phyloP scores from a whole-genome alignment of 2,113 vertebrate species.

The Boleophthalmus pectinirostris region DNA sequence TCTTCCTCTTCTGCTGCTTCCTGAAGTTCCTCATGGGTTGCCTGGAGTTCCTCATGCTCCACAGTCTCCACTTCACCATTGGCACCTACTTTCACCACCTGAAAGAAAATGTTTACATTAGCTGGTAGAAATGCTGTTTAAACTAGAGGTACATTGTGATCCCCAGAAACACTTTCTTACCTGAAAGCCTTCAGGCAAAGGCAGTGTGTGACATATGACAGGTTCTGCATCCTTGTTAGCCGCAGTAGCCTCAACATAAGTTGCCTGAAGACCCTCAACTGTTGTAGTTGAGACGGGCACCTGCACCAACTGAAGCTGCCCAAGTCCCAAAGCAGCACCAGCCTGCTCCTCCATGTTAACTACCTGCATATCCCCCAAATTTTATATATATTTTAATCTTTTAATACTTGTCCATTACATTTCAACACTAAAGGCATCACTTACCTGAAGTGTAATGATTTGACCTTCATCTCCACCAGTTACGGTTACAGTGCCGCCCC shows the following conservation, averaged over 20 bases:
- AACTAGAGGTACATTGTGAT: neutral
- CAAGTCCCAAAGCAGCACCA: slow-evolving; percentile 85
- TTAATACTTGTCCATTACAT: neutral
- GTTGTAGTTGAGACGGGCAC: slow-evolving; percentile 91
- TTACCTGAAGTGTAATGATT: slow-evolving; percentile 91
- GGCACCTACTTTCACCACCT: slow-evolving; percentile 97
- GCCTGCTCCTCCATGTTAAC: slow-evolving; percentile 98
- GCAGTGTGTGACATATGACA: slow-evolving; percentile 97
- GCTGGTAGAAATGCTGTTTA: neutral
- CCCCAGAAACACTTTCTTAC: slow-evolving; percentile 36
- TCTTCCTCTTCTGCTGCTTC: slow-evolving; percentile 73
- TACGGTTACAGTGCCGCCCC: slow-evolving; percentile 68
- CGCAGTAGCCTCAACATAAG: slow-evolving; percentile 82
- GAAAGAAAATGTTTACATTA: neutral
- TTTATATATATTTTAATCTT: neutral
- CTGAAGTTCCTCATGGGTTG: slow-evolving; percentile 66
- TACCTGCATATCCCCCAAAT: slow-evolving; percentile 73
- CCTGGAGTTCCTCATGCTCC: slow-evolving; percentile 86
- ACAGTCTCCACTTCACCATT: slow-evolving; percentile 98
- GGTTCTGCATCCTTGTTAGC: slow-evolving; percentile 91
- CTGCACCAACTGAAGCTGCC: slow-evolving; percentile 96
- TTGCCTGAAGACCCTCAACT: slow-evolving; percentile 94
- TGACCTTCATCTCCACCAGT: slow-evolving; percentile 89
- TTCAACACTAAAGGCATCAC: neutral
- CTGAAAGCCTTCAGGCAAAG: slow-evolving; percentile 96